Percentiles rank a stretch among this genome's conserved stretches.
These are phyloP conservation scores for Epizoanthus fatuus DNA, from an alignment of 92 coral and sea anemone species.

Conservation along the genomic window DNA sequence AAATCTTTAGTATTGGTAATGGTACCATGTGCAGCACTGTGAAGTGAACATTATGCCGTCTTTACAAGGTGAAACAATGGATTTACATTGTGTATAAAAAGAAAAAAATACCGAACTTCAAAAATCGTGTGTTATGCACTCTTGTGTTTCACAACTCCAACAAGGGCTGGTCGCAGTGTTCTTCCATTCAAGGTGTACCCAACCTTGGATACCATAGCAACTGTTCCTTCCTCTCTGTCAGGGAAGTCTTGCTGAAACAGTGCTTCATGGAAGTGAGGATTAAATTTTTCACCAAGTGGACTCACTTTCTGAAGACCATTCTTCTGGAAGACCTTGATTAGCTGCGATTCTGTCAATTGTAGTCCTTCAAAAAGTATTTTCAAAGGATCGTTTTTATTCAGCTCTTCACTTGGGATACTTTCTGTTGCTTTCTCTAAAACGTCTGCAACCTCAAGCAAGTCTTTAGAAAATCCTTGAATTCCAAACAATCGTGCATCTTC, in stretches of 20 bases:
- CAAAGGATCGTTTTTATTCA: slow-evolving; percentile 73
- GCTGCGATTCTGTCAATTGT: slow-evolving; percentile 89
- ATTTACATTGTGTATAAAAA: too few species aligned
- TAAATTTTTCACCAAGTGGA: slow-evolving; percentile 94
- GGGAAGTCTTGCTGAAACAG: slow-evolving; percentile 92
- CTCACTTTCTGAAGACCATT: slow-evolving; percentile 94
- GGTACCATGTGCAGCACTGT: too few species aligned
- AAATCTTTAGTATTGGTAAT: too few species aligned
- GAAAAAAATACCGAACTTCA: neutral
- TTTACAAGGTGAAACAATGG: too few species aligned
- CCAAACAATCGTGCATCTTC: slow-evolving; percentile 97
- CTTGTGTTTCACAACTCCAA: slow-evolving; percentile 92
- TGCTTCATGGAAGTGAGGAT: slow-evolving; percentile 97
- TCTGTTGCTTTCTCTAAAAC: slow-evolving; percentile 95
- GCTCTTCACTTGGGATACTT: slow-evolving; percentile 89
- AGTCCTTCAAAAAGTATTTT: slow-evolving; percentile 98
- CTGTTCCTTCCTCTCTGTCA: slow-evolving; percentile 94
- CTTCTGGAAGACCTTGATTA: slow-evolving; percentile 90
- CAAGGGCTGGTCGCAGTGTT: slow-evolving; percentile 97
- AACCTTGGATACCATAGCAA: slow-evolving; percentile 91
- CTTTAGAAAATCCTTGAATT: slow-evolving; percentile 96
- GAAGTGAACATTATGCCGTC: too few species aligned
- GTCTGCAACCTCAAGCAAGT: slow-evolving; percentile 97
- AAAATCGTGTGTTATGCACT: slow-evolving; percentile 11
- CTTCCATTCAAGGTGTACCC: slow-evolving; percentile 96